phyloP scores from a whole-genome alignment of 2,113 vertebrate species.

The Felis catus region DNA sequence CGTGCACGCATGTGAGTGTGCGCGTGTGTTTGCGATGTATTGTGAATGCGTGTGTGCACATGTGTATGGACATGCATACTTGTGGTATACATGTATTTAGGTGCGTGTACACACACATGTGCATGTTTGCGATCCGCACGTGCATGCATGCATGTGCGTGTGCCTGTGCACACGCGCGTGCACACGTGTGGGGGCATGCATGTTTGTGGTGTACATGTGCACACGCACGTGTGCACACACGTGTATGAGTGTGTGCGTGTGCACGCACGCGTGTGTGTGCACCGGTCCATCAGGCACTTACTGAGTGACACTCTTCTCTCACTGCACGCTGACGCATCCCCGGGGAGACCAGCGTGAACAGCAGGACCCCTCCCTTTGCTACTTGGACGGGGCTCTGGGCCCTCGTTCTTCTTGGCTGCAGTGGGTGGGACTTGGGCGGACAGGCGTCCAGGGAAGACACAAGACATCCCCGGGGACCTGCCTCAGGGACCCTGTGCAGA shows the following conservation, averaged over 20 bases:
- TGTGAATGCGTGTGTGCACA: fast-evolving
- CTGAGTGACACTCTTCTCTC: neutral
- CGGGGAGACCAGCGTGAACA: neutral
- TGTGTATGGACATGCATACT: too few relatives aligned
- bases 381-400: neutral
- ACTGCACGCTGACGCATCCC: fast-evolving
- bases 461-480: fast-evolving
- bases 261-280: neutral
- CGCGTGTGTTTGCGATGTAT: fast-evolving
- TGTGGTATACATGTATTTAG: too few relatives aligned
- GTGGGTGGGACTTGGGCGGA: neutral
- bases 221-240: fast-evolving
- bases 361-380: fast-evolving
- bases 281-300: neutral
- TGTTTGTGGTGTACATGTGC: too few relatives aligned
- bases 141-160: too few relatives aligned
- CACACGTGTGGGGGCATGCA: too few relatives aligned
- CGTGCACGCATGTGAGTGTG: too few relatives aligned
- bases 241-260: fast-evolving
- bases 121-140: neutral
- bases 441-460: neutral
- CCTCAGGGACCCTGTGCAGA: neutral
- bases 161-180: fast-evolving
- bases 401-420: neutral
- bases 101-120: too few relatives aligned